Base-by-base conservation (phyloP, 2,888 invertebrate genomes). In the Morpho deidamia region DNA sequence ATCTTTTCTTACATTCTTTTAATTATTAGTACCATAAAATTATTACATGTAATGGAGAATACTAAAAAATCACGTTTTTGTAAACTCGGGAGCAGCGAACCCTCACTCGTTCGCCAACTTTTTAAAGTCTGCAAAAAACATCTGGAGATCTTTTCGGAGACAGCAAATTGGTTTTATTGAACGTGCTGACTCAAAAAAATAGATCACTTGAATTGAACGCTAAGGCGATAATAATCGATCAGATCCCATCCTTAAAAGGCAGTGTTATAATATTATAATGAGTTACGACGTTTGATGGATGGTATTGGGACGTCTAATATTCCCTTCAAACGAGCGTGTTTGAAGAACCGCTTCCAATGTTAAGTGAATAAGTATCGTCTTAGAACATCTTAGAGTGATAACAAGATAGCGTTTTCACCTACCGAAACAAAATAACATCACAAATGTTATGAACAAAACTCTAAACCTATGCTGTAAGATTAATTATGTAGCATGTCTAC, bases 121-220 rank as follows among this genome's bases (percentile, higher is more conserved):
- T 63, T 64, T 53, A 61, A 35, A 38, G 14, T 11, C 34, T 35
- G 38, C 42, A 35, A 35, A 54, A 59, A 54, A 59, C 53, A 45
- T 23, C 34, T n/a, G 44, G 44, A 51, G 57, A 54, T 57, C 53
- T 52, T 48, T 59, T 49, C 51, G 54, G 52, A 34, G 44, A 44
- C 60, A 53, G 60, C 59, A 63, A 65, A 63, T 70, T 69, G 66
- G 67, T 71, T 72, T 69, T 68, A 65, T 65, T 64, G 60, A 62
- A 56, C 58, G 58, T 63, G 56, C 61, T 60, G 62, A 59, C 51
- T 58, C 32, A 44, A 54, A 58, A 57, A 61, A 58, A 52, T 35
- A 45, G 14, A 48, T 42, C 42, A 38, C 51, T 49, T 46, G 46
- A 51, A 53, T 50, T 54, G 35, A 44, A 39, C 54, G 52, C 56